Evolutionary conservation across 2,888 invertebrate genomes (phyloP).

Genomic region (Chalcis sispes): DNA sequence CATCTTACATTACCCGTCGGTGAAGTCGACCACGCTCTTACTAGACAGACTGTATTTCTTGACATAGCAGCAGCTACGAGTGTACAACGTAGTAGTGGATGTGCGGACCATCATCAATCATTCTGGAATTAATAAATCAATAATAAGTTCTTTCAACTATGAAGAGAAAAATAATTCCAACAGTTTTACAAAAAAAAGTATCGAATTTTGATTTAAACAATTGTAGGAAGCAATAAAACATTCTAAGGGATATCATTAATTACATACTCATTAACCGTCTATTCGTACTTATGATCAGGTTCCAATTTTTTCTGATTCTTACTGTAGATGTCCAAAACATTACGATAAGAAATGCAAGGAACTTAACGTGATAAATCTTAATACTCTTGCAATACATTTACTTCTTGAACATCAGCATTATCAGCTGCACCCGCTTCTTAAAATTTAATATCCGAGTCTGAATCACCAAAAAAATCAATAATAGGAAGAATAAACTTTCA

Average conservation of each 20-base stretch:
- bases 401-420: background rate
- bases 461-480: slow-evolving; percentile 2
- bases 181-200: slow-evolving; percentile 33
- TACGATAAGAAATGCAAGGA: slow-evolving; percentile 19
- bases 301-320: slow-evolving; percentile 18
- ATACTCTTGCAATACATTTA: slow-evolving; percentile 12
- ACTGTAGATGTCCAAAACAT: slow-evolving; percentile 8
- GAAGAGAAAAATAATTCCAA: slow-evolving; percentile 45
- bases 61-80: too few relatives aligned
- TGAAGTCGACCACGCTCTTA: too few relatives aligned
- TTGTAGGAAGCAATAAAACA: background rate
- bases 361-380: background rate
- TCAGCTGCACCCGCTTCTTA: background rate
- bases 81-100: too few relatives aligned
- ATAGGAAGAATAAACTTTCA: slow-evolving; percentile 1
- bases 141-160: slow-evolving; percentile 37
- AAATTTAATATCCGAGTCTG: slow-evolving; percentile 2
- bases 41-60: too few relatives aligned
- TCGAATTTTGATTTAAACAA: background rate
- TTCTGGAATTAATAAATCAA: too few relatives aligned
- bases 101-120: too few relatives aligned
- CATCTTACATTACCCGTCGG: too few relatives aligned
- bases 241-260: background rate
- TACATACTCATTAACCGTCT: too few relatives aligned
- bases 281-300: too few relatives aligned